A percentile compares a stretch with the other conserved stretches of the same genome.
These are phyloP conservation scores for Hippoglossus stenolepis DNA, from an alignment of 2,113 vertebrate genomes.

Conservation along the genomic window DNA sequence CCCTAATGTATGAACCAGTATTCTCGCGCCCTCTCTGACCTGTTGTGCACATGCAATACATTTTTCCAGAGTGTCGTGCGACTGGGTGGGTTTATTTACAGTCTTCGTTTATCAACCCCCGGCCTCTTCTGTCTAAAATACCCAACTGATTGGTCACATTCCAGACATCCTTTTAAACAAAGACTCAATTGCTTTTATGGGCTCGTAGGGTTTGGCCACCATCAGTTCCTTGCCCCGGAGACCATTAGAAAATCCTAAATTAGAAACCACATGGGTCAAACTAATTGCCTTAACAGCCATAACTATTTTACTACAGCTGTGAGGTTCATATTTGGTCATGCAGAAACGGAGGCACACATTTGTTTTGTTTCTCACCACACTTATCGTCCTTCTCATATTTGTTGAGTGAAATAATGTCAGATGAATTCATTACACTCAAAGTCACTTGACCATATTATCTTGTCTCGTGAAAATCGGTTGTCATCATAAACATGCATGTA, in stretches of 20 bases:
- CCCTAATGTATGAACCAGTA: constrained; percentile 80
- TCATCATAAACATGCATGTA: constrained; percentile 25
- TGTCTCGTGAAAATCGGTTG: constrained; percentile 46
- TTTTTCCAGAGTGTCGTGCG: constrained; percentile 79
- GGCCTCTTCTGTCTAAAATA: constrained; percentile 84
- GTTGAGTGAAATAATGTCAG: constrained; percentile 51
- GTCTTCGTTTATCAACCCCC: constrained; percentile 86
- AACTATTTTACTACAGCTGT: constrained; percentile 65
- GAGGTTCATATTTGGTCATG: constrained; percentile 80
- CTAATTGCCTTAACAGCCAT: constrained; percentile 65
- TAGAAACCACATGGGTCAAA: constrained; percentile 63
- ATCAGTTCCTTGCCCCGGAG: constrained; percentile 63
- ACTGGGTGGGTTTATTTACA: constrained; percentile 85
- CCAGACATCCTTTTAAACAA: constrained; percentile 76
- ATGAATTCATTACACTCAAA: constrained; percentile 37
- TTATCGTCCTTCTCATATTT: constrained; percentile 57
- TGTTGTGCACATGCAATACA: constrained; percentile 77
- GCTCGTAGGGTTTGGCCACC: constrained; percentile 65
- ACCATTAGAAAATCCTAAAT: constrained; percentile 63
- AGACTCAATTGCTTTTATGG: constrained; percentile 71
- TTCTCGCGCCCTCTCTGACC: constrained; percentile 83
- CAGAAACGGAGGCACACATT: constrained; percentile 35
- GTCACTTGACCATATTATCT: constrained; percentile 44
- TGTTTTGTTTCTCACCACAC: constrained; percentile 71
- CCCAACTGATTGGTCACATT: constrained; percentile 85